A percentile compares a stretch with the other conserved stretches of the same genome.
These are phyloP conservation scores for Hypsopygia costalis DNA, from an alignment of 2,888 invertebrate species.

Conservation along the genomic window DNA sequence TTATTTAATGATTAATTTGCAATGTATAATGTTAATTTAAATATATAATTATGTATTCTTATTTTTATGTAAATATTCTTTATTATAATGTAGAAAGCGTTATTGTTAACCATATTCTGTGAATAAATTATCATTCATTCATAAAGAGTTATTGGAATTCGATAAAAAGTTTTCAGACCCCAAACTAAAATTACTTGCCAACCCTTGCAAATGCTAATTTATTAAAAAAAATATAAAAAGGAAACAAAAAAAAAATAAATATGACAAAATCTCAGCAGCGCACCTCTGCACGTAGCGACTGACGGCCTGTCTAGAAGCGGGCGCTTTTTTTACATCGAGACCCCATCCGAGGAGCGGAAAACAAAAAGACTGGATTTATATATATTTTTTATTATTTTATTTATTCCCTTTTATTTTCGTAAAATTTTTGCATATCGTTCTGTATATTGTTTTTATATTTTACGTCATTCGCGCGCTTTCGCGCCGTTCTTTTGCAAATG, in stretches of 20 bases:
- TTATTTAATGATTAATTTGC: too few relatives aligned
- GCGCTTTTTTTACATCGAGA: slow-evolving; percentile 76
- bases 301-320: slow-evolving; percentile 77
- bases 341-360: slow-evolving; percentile 73
- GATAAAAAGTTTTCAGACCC: too few relatives aligned
- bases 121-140: too few relatives aligned
- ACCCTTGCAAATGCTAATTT: too few relatives aligned
- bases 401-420: slow-evolving; percentile 68
- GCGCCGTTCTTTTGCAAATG: slow-evolving; percentile 52
- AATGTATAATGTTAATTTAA: too few relatives aligned
- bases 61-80: too few relatives aligned
- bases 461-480: slow-evolving; percentile 38
- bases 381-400: slow-evolving; percentile 73
- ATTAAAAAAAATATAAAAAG: slow-evolving; percentile 13
- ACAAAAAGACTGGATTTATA: slow-evolving; percentile 79
- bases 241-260: slow-evolving; percentile 7
- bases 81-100: too few relatives aligned
- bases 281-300: slow-evolving; percentile 30
- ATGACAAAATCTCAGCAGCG: slow-evolving; percentile 34
- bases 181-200: too few relatives aligned
- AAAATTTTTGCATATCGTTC: slow-evolving; percentile 70
- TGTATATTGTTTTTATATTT: slow-evolving; percentile 50
- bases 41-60: too few relatives aligned
- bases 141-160: too few relatives aligned
- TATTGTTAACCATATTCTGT: too few relatives aligned